Base-by-base conservation (phyloP, 2,113 vertebrate species). In the Parotia lawesii region DNA sequence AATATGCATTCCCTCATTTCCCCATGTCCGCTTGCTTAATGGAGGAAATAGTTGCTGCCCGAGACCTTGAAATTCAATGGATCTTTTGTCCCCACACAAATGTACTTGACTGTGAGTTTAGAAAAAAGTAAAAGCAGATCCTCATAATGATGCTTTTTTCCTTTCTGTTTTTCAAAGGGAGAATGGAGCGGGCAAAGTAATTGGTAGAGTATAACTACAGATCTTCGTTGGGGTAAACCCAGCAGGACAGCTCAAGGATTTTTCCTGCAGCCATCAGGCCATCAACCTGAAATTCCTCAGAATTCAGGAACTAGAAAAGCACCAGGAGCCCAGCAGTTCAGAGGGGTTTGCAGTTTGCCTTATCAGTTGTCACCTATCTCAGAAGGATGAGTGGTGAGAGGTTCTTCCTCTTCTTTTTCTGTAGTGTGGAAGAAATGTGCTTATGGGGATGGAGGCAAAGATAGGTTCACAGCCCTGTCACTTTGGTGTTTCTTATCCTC, bases 31-130 rank as follows among this genome's bases (percentile, higher is more conserved):
- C 20, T 75, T 89, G 66, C 89, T 85, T 94, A 97, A 95, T 93
- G 91, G 92, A 96, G 85, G 93, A 95, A 97, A 95, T 90, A 87
- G 90, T 73, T 93, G 45, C 89, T 94, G 79, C 76, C 62, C 14
- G 4, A 90, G 93, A 91, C 85, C 82, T 93, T 95, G 93, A 95
- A 83, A 96, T 80, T 85, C 86, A 88, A 47, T 45, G 79, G 62
- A 79, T 71, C 62, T 90, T 88, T 93, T 89, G 93, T 88, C 70
- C 27, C 17, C 22, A 38, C 1, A 12, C 58, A 79, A 72, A 86
- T 54, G 70, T 53, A 58, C 76, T 83, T 92, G 86, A 85, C 38
- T 3, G 1, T 54, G 69, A 73, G 33, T 45, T 70, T 24, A 54
- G 47, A 77, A 84, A 70, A 67, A 61, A 25, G 22, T 53, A 89